Conservation (phyloP, 2,888 invertebrate genomes). For the Mythimna lalbum region DNA sequence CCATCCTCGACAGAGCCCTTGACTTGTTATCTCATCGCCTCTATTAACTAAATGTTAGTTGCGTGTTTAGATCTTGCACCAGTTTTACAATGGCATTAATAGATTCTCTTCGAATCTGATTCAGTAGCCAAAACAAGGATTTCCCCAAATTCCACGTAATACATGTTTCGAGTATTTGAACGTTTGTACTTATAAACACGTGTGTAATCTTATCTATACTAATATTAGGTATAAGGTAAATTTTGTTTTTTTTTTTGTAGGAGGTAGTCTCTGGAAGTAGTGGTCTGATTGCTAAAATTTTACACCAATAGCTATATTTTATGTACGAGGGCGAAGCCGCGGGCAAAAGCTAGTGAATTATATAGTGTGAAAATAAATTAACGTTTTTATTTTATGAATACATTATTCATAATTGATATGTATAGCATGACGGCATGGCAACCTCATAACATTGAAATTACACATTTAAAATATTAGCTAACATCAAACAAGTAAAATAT, state of each 20-base stretch:
- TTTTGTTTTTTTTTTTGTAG: no score
- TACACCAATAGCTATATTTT: no score
- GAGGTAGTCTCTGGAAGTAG: no score
- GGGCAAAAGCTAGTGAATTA: no score
- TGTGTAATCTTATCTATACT: slow-evolving; percentile 7
- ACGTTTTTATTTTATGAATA: slow-evolving; percentile 2
- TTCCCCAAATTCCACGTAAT: slow-evolving; percentile 8
- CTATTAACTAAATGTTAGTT: slow-evolving; percentile 15
- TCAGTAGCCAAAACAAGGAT: slow-evolving; percentile 9
- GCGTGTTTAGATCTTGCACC: slow-evolving; percentile 13
- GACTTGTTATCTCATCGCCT: slow-evolving; percentile 27
- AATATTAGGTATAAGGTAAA: no score
- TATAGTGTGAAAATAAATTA: slow-evolving; percentile 8
- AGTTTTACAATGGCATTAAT: slow-evolving; percentile 1
- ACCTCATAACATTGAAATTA: slow-evolving; percentile 34
- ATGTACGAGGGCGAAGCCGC: no score
- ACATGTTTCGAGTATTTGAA: background rate
- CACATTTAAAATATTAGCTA: slow-evolving; percentile 32
- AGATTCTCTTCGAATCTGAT: background rate
- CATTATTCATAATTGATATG: slow-evolving; percentile 18
- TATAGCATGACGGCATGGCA: slow-evolving; percentile 1
- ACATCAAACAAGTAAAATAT: slow-evolving; percentile 8
- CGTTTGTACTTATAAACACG: slow-evolving; percentile 15
- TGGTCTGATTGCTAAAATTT: no score
- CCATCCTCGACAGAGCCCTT: slow-evolving; percentile 24